phyloP scores from a whole-genome alignment of 2,113 vertebrate genomes.

The Empidonax traillii region DNA sequence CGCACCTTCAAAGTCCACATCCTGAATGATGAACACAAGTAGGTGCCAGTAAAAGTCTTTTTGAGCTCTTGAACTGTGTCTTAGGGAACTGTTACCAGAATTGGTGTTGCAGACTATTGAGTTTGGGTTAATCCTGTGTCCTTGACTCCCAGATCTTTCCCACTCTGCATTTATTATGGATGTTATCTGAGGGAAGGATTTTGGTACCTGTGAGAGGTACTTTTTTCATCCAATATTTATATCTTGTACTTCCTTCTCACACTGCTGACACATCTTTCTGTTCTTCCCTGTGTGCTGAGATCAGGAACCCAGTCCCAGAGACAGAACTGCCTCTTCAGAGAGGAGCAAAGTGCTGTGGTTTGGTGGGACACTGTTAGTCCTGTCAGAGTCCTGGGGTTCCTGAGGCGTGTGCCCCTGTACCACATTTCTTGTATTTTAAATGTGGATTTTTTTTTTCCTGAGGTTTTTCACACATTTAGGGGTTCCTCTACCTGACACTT shows the following conservation, averaged over 20 bases:
- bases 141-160: neutral
- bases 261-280: neutral
- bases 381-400: neutral
- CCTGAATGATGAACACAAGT: constrained; percentile 98
- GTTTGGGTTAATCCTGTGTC: neutral
- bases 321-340: neutral
- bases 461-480: neutral
- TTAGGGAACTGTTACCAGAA: neutral
- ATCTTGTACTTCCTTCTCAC: neutral
- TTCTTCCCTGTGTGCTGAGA: neutral
- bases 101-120: neutral
- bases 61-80: neutral
- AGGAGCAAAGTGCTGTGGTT: neutral
- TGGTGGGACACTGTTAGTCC: neutral
- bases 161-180: neutral
- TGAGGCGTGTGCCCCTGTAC: neutral
- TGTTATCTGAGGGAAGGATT: neutral
- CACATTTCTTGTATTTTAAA: neutral
- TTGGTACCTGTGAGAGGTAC: neutral
- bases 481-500: neutral
- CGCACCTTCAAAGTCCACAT: constrained; percentile 93
- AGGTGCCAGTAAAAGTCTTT: constrained; percentile 54
- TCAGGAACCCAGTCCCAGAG: neutral
- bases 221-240: neutral
- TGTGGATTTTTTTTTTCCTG: neutral